Conservation (phyloP, 2,888 invertebrate species). For the Cancer borealis region DNA sequence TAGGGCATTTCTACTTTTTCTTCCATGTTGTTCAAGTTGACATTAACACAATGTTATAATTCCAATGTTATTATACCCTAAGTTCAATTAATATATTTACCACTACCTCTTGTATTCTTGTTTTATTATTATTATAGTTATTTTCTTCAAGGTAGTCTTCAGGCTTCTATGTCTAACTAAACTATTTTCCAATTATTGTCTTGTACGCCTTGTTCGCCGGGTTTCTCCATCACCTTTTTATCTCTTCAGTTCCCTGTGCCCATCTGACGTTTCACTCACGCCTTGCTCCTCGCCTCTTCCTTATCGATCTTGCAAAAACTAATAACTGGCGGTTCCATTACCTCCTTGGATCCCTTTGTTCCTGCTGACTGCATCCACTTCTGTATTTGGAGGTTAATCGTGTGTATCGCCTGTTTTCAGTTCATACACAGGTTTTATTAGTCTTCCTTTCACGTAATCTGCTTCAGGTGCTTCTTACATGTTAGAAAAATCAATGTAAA, state of each 20-base stretch:
- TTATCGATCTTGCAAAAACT: constrained; percentile 25
- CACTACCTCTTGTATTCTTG: neutral
- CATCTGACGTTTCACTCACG: neutral
- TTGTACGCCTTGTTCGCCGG: neutral
- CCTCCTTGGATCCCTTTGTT: neutral
- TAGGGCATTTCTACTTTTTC: neutral
- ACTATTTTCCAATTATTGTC: neutral
- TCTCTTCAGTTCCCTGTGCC: neutral
- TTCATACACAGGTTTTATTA: neutral
- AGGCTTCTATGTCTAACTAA: neutral
- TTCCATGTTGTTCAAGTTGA: neutral
- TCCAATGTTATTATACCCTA: neutral
- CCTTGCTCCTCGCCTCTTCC: neutral
- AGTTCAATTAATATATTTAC: neutral
- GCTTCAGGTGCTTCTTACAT: neutral
- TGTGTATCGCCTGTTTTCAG: constrained; percentile 11
- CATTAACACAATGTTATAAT: neutral
- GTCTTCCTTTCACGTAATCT: neutral
- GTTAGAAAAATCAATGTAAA: neutral
- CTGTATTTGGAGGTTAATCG: neutral
- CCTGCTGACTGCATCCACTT: neutral
- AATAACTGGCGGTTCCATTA: constrained; percentile 18
- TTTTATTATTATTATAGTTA: neutral
- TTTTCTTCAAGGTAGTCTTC: neutral
- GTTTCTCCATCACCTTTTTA: neutral